Conservation (phyloP, 2,797 vertebrate species). For the Falco novaeseelandiae region DNA sequence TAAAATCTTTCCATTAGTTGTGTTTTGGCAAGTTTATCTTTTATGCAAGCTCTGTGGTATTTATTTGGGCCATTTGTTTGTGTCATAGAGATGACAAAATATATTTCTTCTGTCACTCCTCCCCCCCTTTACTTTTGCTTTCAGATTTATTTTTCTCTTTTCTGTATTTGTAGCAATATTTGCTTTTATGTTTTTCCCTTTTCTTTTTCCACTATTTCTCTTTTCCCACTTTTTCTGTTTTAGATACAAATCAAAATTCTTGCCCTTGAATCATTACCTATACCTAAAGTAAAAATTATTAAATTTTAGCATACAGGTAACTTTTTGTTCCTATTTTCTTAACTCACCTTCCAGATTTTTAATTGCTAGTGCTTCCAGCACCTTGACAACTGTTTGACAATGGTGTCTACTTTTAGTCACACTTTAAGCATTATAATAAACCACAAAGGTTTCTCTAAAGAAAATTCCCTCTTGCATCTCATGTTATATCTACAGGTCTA, state of each 20-base stretch:
- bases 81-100: background rate
- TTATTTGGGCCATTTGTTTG: background rate
- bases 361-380: background rate
- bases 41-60: background rate
- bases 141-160: background rate
- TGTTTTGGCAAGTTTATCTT: background rate
- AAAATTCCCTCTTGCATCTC: background rate
- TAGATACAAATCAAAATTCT: background rate
- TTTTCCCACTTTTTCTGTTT: background rate
- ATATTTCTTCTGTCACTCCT: background rate
- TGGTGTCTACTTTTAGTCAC: background rate
- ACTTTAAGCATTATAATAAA: background rate
- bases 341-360: background rate
- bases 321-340: background rate
- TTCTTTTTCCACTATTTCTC: background rate
- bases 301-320: background rate
- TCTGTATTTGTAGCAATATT: background rate
- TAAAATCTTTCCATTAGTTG: background rate
- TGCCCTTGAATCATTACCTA: background rate
- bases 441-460: background rate
- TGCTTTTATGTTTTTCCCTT: background rate
- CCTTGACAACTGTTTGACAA: slow-evolving; percentile 9
- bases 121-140: background rate
- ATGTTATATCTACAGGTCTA: background rate
- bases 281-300: background rate